A percentile compares a stretch with the other conserved stretches of the same genome.
Evolutionary conservation across 2,797 vertebrate genomes (phyloP).

Genomic region (Molossus alvarezi): DNA sequence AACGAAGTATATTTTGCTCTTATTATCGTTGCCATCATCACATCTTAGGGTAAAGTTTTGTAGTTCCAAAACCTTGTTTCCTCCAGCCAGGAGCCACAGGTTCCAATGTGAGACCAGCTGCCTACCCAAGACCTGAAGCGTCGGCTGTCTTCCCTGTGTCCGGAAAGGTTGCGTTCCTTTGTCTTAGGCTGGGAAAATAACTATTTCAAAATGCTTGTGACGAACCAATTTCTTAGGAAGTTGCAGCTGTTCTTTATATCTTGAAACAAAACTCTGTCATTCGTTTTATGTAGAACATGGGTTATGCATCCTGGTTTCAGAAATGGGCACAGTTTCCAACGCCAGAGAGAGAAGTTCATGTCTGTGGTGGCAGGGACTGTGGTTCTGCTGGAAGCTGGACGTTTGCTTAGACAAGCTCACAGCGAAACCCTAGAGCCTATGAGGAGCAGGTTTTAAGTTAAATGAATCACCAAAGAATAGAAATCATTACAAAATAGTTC

Average conservation of each 20-base stretch:
- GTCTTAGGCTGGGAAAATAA: background rate
- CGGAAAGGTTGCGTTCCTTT: background rate
- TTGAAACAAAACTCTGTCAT: background rate
- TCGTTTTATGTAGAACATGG: background rate
- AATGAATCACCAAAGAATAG: background rate
- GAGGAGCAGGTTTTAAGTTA: background rate
- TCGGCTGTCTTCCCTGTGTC: background rate
- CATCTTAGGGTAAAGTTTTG: background rate
- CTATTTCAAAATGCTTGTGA: background rate
- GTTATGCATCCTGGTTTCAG: background rate
- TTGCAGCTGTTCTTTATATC: background rate
- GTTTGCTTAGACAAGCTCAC: background rate
- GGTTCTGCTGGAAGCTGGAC: background rate
- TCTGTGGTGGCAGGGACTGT: too few relatives aligned
- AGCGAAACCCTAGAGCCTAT: background rate
- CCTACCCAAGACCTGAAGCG: background rate
- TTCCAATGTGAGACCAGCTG: background rate
- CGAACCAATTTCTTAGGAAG: background rate
- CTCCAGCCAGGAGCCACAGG: background rate
- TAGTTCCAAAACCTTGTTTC: background rate
- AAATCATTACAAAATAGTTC: background rate
- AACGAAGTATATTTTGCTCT: background rate
- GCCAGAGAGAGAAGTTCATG: background rate
- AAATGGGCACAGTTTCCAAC: conserved; percentile 2
- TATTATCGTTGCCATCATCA: background rate